These are phyloP conservation scores for Hydractinia echinata DNA, from an alignment of 30 jellyfish, hydroid and myxozoan genomes.

Conservation along the genomic window DNA sequence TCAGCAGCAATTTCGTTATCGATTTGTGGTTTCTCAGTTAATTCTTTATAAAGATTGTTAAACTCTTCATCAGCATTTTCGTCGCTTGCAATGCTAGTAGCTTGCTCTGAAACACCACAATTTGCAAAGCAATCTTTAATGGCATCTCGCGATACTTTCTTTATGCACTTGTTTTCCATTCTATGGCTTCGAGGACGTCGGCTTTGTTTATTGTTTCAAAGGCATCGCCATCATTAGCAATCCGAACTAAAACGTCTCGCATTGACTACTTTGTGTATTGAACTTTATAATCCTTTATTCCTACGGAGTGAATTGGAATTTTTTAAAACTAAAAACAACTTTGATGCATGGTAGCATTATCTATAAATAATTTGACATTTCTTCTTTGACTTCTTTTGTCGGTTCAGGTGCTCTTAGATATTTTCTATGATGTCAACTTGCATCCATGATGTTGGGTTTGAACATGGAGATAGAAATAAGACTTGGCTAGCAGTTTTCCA, in stretches of 20 bases:
- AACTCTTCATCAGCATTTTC: slow-evolving; percentile 9
- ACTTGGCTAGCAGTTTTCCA: background rate
- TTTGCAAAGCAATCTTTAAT: slow-evolving; percentile 4
- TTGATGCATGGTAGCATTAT: background rate
- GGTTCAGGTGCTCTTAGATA: slow-evolving; percentile 1
- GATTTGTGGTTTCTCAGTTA: slow-evolving; percentile 7
- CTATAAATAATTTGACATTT: background rate
- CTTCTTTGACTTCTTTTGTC: background rate
- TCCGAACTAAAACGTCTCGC: slow-evolving; percentile 1
- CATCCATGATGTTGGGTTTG: slow-evolving; percentile 8
- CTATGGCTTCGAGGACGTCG: slow-evolving; percentile 11
- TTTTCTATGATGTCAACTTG: background rate
- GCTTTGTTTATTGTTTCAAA: background rate
- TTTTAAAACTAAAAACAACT: too few relatives aligned
- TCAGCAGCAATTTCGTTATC: too few relatives aligned
- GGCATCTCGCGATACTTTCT: slow-evolving; percentile 8
- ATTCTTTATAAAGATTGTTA: slow-evolving; percentile 4
- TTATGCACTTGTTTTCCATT: slow-evolving; percentile 1
- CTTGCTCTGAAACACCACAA: slow-evolving; percentile 2
- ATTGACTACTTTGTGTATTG: background rate
- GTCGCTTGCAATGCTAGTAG: background rate
- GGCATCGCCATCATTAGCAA: slow-evolving; percentile 11
- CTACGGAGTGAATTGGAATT: too few relatives aligned
- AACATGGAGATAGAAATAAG: background rate
- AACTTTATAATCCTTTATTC: background rate